Evolutionary conservation across 2,797 vertebrate species (phyloP), one percentile per base, ranked within the genome.

Genomic region (Momotus momota): DNA sequence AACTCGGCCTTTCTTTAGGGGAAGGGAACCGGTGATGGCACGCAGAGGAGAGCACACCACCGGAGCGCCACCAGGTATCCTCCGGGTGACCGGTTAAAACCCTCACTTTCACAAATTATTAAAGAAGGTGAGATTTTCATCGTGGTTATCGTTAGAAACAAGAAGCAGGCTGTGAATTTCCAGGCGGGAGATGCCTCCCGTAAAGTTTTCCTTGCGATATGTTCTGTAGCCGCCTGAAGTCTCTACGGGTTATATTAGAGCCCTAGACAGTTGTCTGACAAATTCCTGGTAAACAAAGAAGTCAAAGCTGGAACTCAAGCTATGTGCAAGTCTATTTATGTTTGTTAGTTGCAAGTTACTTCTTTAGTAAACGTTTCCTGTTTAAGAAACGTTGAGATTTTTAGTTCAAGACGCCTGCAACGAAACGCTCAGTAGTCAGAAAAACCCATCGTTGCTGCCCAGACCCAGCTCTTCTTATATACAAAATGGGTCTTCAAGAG

Each of bases 251-350:
- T 82, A 78, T 80, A 71, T 73, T 35, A 25, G 75, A 96, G 85
- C 71, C 74, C 74, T 21, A 73, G 67, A 75, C 93, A 81, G 82
- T 95, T 91, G 92, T 82, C 90, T 46, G 93, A 71, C 67, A 83
- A 92, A 96, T 95, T 95, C 94, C 88, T 92, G 84, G 67, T 60
- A 67, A 82, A 60, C 91, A 95, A 91, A 93, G 89, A 73, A 41
- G 94, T 79, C 66, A 22, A 33, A 87, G 74, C 74, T 96, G 93
- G 93, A 97, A 93, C 93, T 93, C 43, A 2, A 93, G 77, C 78
- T 73, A 66, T 85, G 93, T n/a, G 43, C 78, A 3, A 75, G 81
- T 51, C 78, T 95, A 91, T 96, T 96, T 91, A 14, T 94, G 74
- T 64, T 82, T 70, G 74, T 45, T 83, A 43, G 62, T 38, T 48